A percentile compares a stretch with the other conserved stretches of the same genome.
These are phyloP conservation scores for Rallus crepitans DNA, from an alignment of 2,797 vertebrate genomes.

Conservation along the genomic window DNA sequence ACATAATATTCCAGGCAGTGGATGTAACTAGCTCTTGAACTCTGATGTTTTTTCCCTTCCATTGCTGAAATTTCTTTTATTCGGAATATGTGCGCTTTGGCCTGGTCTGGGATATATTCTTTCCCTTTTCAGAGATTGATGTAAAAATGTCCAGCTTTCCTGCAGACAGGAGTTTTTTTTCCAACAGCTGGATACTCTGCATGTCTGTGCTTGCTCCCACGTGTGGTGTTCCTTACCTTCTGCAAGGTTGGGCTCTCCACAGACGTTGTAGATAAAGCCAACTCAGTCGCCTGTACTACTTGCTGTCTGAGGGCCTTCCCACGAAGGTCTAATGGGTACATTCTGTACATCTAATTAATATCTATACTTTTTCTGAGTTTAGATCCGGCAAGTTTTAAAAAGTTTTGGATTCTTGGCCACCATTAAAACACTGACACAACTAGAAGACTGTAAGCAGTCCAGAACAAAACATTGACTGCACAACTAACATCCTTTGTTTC, in stretches of 20 bases:
- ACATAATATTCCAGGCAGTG: background rate
- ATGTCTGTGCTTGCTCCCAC: background rate
- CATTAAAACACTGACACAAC: background rate
- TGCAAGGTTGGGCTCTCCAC: background rate
- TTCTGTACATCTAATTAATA: background rate
- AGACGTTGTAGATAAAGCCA: background rate
- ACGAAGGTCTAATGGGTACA: background rate
- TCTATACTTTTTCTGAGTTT: background rate
- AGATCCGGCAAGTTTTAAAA: background rate
- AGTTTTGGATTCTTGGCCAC: background rate
- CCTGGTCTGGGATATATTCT: background rate
- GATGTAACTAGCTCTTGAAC: slow-evolving; percentile 15
- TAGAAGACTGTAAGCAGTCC: background rate
- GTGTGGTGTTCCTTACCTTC: background rate
- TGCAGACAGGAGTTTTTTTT: background rate
- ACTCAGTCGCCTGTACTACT: background rate
- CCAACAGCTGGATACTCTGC: background rate
- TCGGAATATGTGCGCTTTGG: rapidly evolving
- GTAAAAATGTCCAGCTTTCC: background rate
- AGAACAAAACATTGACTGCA: background rate
- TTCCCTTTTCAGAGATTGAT: background rate
- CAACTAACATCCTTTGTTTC: background rate
- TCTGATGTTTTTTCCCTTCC: background rate
- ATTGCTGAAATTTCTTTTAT: background rate
- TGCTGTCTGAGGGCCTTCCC: background rate